Evolutionary conservation across 2,888 invertebrate species (phyloP).

Genomic region (Nineta flava): DNA sequence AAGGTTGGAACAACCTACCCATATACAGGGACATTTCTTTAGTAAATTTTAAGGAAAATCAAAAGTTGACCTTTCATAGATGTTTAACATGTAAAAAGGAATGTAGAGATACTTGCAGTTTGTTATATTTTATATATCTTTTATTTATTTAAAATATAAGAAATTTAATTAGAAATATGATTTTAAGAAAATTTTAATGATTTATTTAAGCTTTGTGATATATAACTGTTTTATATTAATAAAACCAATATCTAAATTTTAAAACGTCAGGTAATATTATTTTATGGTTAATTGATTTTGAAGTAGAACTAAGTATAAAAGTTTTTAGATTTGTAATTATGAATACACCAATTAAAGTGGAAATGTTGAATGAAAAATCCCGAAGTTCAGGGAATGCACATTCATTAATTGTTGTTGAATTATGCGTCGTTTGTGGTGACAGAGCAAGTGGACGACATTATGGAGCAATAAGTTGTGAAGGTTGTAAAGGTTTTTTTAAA

Average conservation of each 20-base stretch:
- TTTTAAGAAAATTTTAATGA: neutral
- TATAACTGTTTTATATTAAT: neutral
- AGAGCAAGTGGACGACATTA: constrained; percentile 91
- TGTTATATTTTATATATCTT: neutral
- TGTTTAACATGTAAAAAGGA: neutral
- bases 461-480: constrained; percentile 85
- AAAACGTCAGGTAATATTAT: too few species aligned
- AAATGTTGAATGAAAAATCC: constrained; percentile 24
- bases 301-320: too few species aligned
- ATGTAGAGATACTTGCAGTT: too few species aligned
- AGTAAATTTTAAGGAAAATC: neutral
- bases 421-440: constrained; percentile 93
- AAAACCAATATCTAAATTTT: too few species aligned
- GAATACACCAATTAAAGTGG: constrained; percentile 19
- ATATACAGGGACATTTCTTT: neutral
- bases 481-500: constrained; percentile 98
- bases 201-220: neutral
- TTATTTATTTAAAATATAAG: neutral
- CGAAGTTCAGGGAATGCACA: constrained; percentile 22
- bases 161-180: neutral
- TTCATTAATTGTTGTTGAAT: constrained; percentile 51
- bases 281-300: too few species aligned
- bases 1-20: too few species aligned
- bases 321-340: neutral
- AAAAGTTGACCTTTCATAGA: neutral